Evolutionary conservation across 2,113 vertebrate species (phyloP).

Genomic region (Crypturellus undulatus): DNA sequence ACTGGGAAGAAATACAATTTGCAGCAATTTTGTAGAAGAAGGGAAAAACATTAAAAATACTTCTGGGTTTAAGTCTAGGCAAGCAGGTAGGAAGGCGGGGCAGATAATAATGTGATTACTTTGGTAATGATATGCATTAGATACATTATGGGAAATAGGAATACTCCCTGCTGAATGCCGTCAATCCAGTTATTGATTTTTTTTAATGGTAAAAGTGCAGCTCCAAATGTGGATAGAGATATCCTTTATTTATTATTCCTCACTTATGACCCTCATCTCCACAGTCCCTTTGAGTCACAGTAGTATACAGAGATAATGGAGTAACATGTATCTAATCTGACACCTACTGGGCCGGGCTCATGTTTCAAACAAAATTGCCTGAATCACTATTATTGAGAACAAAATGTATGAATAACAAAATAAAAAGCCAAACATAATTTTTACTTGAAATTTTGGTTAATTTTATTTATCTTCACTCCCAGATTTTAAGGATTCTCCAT

Average conservation of each 20-base stretch:
- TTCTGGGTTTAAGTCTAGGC: slow-evolving; percentile 72
- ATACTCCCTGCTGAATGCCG: slow-evolving; percentile 83
- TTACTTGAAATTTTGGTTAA: background rate
- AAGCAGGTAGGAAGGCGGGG: slow-evolving; percentile 70
- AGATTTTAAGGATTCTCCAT: background rate
- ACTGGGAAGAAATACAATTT: slow-evolving; percentile 64
- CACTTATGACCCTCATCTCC: slow-evolving; percentile 59
- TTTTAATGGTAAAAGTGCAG: slow-evolving; percentile 87
- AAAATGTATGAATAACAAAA: slow-evolving; percentile 7
- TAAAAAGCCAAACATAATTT: background rate
- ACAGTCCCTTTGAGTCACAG: slow-evolving; percentile 77
- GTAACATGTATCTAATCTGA: slow-evolving; percentile 84
- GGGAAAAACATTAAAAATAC: slow-evolving; percentile 57
- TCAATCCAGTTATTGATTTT: slow-evolving; percentile 90
- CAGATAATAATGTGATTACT: slow-evolving; percentile 85
- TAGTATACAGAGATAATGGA: slow-evolving; percentile 75
- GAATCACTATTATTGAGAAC: slow-evolving; percentile 60
- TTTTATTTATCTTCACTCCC: background rate
- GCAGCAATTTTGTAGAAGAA: slow-evolving; percentile 56
- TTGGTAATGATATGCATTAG: slow-evolving; percentile 90
- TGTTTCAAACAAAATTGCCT: slow-evolving; percentile 77
- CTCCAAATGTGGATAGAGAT: slow-evolving; percentile 79
- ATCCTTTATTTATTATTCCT: slow-evolving; percentile 76
- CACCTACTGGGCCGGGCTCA: slow-evolving; percentile 80
- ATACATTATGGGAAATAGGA: slow-evolving; percentile 87